Evolutionary conservation across 1,140 invertebrate species (phyloP).

Genomic region (Cydia strobilella): DNA sequence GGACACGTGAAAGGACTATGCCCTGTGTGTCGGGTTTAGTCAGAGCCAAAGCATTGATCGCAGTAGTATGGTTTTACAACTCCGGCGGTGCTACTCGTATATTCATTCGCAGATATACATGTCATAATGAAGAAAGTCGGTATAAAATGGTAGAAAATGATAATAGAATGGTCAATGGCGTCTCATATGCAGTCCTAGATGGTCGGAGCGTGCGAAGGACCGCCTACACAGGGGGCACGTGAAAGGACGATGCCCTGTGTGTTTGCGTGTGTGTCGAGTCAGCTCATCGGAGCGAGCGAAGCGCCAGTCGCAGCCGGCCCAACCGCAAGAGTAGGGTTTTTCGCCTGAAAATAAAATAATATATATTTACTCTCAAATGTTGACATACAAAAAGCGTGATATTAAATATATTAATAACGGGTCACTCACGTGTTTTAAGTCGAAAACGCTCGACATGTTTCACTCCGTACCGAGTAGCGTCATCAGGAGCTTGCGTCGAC

Average conservation of each 20-base stretch:
- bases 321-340: slow-evolving; percentile 96
- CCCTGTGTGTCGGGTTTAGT: slow-evolving; percentile 96
- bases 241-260: slow-evolving; percentile 96
- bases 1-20: slow-evolving; percentile 96
- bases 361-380: no score
- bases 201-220: slow-evolving; percentile 97
- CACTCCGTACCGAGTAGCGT: no score
- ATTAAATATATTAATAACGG: no score
- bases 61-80: no score
- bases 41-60: slow-evolving; percentile 82
- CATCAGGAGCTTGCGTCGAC: no score
- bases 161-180: not conserved
- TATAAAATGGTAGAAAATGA: no score
- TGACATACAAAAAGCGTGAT: no score
- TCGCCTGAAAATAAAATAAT: slow-evolving; percentile 84
- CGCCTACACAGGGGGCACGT: slow-evolving; percentile 95
- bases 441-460: no score
- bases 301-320: slow-evolving; percentile 97
- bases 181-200: slow-evolving; percentile 91
- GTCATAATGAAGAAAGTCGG: no score
- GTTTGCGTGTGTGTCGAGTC: slow-evolving; percentile 96
- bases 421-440: no score
- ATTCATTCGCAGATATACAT: no score
- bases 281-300: slow-evolving; percentile 97
- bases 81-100: no score